Conservation (phyloP, 2,888 invertebrate genomes). For the Dioctria rufipes region DNA sequence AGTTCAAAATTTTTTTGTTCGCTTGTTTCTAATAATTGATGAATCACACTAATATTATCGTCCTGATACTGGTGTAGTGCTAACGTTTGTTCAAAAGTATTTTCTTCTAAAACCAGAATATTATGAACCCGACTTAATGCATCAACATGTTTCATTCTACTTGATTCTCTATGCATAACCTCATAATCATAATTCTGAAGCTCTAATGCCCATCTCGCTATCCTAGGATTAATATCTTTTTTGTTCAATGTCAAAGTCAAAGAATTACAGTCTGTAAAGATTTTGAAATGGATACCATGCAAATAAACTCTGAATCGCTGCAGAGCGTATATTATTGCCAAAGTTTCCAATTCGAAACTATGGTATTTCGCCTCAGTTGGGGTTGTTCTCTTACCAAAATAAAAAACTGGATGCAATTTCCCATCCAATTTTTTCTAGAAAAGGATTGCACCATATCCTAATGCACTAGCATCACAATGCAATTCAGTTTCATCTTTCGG, state of each 20-base stretch:
- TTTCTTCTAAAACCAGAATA: constrained; percentile 54
- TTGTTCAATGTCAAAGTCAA: constrained; percentile 12
- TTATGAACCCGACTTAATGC: constrained; percentile 60
- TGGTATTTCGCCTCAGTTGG: too few species aligned
- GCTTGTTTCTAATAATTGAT: constrained; percentile 26
- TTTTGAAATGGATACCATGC: too few species aligned
- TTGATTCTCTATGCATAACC: constrained; percentile 61
- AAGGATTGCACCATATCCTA: constrained; percentile 61
- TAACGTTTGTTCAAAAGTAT: constrained; percentile 57
- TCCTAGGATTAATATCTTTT: constrained; percentile 52
- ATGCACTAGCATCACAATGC: constrained; percentile 62
- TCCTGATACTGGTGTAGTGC: constrained; percentile 46
- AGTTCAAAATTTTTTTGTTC: constrained; percentile 41
- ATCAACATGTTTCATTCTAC: constrained; percentile 63
- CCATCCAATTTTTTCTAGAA: constrained; percentile 52
- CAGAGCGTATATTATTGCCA: too few species aligned
- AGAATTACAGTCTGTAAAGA: too few species aligned
- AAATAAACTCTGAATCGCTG: too few species aligned
- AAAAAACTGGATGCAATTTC: not conserved
- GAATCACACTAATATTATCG: constrained; percentile 6
- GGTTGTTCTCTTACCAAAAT: constrained; percentile 61
- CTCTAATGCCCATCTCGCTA: constrained; percentile 45
- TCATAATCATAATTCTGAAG: constrained; percentile 59
- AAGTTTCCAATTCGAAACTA: constrained; percentile 58
- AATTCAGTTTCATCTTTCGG: constrained; percentile 62